Evolutionary conservation across 1,140 invertebrate species (phyloP).

Genomic region (Scaptomyza graminum): DNA sequence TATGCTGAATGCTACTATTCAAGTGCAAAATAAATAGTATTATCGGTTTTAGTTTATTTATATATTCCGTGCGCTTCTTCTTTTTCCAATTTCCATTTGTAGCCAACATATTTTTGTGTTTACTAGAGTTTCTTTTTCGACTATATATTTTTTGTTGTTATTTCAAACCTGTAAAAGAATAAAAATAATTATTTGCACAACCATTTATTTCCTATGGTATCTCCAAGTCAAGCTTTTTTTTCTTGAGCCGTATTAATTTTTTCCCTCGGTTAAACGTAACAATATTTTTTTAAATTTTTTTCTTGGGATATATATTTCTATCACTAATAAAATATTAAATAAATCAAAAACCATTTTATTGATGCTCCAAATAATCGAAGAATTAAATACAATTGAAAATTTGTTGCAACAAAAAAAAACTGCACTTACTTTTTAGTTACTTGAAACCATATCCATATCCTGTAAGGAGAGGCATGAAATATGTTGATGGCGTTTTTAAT

Average conservation of each 20-base stretch:
- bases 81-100: constrained; percentile 10
- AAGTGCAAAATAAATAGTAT: constrained; percentile 68
- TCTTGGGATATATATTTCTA: no score
- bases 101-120: constrained; percentile 11
- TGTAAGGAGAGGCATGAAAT: not conserved
- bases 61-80: constrained; percentile 14
- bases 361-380: not conserved
- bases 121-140: not conserved
- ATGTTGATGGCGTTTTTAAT: not conserved
- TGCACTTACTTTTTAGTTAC: constrained; percentile 9
- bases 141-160: no score
- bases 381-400: no score
- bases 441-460: constrained; percentile 23
- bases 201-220: no score
- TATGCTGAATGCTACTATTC: constrained; percentile 63
- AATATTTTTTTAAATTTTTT: no score
- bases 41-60: constrained; percentile 53
- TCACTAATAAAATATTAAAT: no score
- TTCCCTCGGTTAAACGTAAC: no score
- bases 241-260: no score
- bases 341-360: not conserved
- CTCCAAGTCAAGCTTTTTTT: no score
- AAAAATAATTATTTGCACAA: no score
- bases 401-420: not conserved
- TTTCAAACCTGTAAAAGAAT: no score